Conservation (phyloP, 2,888 invertebrate genomes). For the Philopedon plagiatum region DNA sequence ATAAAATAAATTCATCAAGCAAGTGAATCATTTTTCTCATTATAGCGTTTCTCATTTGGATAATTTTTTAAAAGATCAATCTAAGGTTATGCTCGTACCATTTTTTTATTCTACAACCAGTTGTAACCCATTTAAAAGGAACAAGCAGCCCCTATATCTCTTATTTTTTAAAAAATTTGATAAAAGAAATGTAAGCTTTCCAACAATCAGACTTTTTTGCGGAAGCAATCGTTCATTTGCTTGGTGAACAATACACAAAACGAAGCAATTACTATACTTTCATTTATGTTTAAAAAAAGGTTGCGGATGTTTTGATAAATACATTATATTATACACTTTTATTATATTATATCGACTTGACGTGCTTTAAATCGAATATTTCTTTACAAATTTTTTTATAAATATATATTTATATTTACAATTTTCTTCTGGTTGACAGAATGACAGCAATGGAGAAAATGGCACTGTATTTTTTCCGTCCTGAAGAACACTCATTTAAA, state of each 20-base stretch:
- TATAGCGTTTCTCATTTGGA: background rate
- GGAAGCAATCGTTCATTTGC: background rate
- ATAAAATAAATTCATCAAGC: background rate
- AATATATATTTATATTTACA: conserved; percentile 39
- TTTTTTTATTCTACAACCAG: too few relatives aligned
- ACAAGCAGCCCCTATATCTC: too few relatives aligned
- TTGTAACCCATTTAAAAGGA: too few relatives aligned
- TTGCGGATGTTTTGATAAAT: conserved; percentile 61
- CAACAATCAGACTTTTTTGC: background rate
- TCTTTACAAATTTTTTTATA: conserved; percentile 34
- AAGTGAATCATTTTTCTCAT: background rate
- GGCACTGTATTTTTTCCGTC: too few relatives aligned
- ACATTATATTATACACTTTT: conserved; percentile 58
- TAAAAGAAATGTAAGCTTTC: too few relatives aligned
- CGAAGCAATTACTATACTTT: conserved; percentile 1
- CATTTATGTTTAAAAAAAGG: conserved; percentile 56
- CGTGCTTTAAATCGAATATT: conserved; percentile 52
- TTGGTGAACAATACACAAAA: background rate
- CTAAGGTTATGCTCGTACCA: too few relatives aligned
- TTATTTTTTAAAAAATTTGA: too few relatives aligned
- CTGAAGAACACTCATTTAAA: too few relatives aligned
- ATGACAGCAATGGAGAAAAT: background rate
- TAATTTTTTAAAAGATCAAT: too few relatives aligned
- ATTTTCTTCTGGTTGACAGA: conserved; percentile 14
- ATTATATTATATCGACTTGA: conserved; percentile 57